Conservation (phyloP, 2,113 vertebrate species). For the Callipepla californica region DNA sequence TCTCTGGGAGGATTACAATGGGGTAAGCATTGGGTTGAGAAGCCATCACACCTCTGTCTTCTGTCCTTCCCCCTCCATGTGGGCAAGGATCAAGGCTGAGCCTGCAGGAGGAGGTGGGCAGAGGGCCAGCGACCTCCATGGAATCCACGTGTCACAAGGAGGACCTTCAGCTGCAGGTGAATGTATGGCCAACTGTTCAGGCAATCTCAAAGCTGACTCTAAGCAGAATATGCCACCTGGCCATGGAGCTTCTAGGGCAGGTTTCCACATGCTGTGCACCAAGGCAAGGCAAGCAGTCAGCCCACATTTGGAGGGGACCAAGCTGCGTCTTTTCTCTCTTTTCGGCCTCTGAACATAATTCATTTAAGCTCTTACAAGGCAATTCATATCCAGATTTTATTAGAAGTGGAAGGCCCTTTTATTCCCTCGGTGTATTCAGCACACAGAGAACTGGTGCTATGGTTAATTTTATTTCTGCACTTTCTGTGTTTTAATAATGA, state of each 20-base stretch:
- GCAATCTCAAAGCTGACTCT: neutral
- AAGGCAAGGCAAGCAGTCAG: neutral
- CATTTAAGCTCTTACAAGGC: constrained; percentile 18
- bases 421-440: constrained; percentile 46
- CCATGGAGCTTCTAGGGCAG: neutral
- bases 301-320: neutral
- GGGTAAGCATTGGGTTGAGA: neutral
- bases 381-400: constrained; percentile 39
- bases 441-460: neutral
- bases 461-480: constrained; percentile 41
- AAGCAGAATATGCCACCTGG: neutral
- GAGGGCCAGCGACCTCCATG: neutral
- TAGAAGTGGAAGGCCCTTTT: constrained; percentile 29
- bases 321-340: neutral
- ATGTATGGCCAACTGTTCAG: neutral
- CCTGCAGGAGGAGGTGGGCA: fast-evolving
- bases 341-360: neutral
- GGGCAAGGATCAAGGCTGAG: neutral
- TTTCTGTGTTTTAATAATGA: constrained; percentile 30
- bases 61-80: neutral
- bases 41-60: neutral
- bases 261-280: neutral
- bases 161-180: neutral
- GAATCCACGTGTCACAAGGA: too few relatives aligned
- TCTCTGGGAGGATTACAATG: neutral